Evolutionary conservation across 2,797 vertebrate species (phyloP).

Genomic region (Geotrypetes seraphini): DNA sequence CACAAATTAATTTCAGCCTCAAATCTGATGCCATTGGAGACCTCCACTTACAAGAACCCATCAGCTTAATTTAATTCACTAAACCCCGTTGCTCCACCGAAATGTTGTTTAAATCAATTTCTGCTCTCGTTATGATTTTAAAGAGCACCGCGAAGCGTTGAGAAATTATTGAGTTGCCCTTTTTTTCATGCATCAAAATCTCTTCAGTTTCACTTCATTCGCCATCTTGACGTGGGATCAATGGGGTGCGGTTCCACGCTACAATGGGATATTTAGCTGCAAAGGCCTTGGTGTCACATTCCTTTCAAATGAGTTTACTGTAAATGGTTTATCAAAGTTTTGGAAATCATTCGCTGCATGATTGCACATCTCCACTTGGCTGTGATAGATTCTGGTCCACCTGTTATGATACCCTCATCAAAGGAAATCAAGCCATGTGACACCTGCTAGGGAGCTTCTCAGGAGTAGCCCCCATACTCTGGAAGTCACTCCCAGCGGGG

Average conservation of each 20-base stretch:
- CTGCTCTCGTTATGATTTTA: constrained; percentile 49
- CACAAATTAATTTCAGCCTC: constrained; percentile 52
- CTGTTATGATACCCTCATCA: too few species aligned
- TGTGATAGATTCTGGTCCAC: constrained; percentile 41
- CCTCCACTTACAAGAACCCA: constrained; percentile 43
- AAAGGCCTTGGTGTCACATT: constrained; percentile 50
- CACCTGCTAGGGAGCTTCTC: too few species aligned
- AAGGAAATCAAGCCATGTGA: too few species aligned
- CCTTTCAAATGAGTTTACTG: constrained; percentile 61
- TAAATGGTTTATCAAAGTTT: constrained; percentile 52
- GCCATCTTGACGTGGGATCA: constrained; percentile 45
- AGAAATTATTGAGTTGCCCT: constrained; percentile 45
- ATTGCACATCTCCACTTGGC: constrained; percentile 24
- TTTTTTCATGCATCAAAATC: constrained; percentile 47
- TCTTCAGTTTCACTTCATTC: constrained; percentile 47
- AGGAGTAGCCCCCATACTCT: too few species aligned
- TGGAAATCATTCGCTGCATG: constrained; percentile 39
- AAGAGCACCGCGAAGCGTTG: constrained; percentile 41
- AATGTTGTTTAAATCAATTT: constrained; percentile 57
- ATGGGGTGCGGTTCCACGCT: constrained; percentile 47
- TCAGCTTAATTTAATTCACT: constrained; percentile 57
- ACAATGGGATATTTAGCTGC: constrained; percentile 57
- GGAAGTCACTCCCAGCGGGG: too few species aligned
- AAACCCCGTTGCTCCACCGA: constrained; percentile 47
- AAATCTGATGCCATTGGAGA: constrained; percentile 33